Percentiles rank a stretch among this genome's conserved stretches.
Conservation (phyloP, 64 coral and sea anemone genomes). For the Dendronephthya gigantea region DNA sequence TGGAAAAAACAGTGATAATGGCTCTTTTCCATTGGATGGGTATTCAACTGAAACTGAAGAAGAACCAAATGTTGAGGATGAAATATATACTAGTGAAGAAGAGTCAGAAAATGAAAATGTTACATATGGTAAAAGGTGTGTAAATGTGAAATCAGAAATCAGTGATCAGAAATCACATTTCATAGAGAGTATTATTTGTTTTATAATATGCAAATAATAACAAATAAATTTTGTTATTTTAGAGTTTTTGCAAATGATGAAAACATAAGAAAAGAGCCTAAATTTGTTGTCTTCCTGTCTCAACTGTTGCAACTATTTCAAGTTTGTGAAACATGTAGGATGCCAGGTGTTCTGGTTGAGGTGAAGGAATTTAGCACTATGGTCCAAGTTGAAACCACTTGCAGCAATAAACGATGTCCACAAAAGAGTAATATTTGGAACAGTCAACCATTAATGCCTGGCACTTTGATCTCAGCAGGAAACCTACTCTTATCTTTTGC, state of each 20-base stretch:
- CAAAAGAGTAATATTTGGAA: not conserved
- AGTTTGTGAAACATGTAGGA: conserved; percentile 16
- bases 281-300: conserved; percentile 20
- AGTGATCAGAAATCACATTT: not conserved
- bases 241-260: conserved; percentile 5
- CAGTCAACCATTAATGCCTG: conserved; percentile 17
- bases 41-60: not conserved
- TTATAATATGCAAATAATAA: not conserved
- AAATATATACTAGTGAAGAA: not conserved
- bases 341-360: not conserved
- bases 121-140: conserved; percentile 20
- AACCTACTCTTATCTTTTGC: conserved; percentile 11
- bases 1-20: not conserved
- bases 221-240: not conserved
- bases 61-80: not conserved
- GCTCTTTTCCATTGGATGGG: not conserved
- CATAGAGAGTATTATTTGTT: not conserved
- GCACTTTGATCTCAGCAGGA: conserved; percentile 9
- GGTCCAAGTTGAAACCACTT: conserved; percentile 13
- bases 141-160: not conserved
- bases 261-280: not conserved
- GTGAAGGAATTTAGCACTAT: conserved; percentile 1
- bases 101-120: conserved; percentile 4
- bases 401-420: not conserved
- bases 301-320: conserved; percentile 2